Evolutionary conservation across 2,113 vertebrate genomes (phyloP).

Genomic region (Condylura cristata): DNA sequence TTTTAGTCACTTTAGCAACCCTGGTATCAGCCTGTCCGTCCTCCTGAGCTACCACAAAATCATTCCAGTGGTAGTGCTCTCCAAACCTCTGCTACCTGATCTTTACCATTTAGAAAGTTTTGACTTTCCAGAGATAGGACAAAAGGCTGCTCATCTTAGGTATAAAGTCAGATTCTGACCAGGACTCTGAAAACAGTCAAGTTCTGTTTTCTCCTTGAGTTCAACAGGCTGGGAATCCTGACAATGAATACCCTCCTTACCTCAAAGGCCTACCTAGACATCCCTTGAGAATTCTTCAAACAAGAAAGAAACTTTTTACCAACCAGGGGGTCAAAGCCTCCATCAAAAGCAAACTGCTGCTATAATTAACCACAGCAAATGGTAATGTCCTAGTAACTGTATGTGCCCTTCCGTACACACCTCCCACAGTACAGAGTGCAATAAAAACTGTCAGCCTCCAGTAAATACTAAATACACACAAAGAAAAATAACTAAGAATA

Average conservation of each 20-base stretch:
- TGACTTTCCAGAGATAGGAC: neutral
- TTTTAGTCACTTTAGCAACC: neutral
- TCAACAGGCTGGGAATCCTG: neutral
- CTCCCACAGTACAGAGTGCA: neutral
- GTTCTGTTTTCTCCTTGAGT: conserved; percentile 5
- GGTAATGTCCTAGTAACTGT: neutral
- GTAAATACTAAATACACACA: conserved; percentile 22
- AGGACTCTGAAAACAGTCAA: conserved; percentile 18
- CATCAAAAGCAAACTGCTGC: conserved; percentile 31
- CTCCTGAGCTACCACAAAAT: neutral
- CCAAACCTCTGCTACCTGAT: conserved; percentile 24
- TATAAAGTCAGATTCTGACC: conserved; percentile 2
- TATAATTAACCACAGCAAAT: conserved; percentile 32
- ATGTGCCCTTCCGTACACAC: neutral
- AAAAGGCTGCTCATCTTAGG: conserved; percentile 15
- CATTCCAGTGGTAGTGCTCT: neutral
- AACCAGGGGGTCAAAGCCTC: conserved; percentile 31
- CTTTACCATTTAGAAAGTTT: conserved; percentile 32
- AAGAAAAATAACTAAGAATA: conserved; percentile 40
- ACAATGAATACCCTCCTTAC: neutral
- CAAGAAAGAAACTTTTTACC: conserved; percentile 17
- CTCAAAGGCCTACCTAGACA: neutral
- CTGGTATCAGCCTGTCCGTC: neutral
- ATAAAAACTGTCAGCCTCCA: neutral
- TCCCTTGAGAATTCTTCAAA: conserved; percentile 44